Evolutionary conservation across 2,888 invertebrate genomes (phyloP).

Genomic region (Acleris laterana): DNA sequence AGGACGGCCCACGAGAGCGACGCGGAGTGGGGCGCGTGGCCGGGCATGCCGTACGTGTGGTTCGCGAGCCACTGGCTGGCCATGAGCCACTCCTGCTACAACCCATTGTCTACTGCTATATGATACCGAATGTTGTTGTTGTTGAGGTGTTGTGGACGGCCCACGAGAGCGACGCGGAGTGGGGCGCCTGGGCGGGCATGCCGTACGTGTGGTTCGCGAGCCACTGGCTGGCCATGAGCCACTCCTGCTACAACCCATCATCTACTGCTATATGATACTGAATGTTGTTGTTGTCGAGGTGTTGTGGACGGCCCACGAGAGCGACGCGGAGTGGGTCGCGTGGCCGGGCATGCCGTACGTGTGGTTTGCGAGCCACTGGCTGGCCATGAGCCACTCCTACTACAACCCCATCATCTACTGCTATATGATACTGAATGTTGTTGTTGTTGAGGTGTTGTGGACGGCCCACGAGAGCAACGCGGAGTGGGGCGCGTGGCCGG

Average conservation of each 20-base stretch:
- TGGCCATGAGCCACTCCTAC: background rate
- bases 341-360: constrained; percentile 85
- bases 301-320: constrained; percentile 54
- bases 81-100: no score
- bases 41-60: no score
- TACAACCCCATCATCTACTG: background rate
- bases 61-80: no score
- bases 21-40: no score
- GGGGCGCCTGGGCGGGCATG: constrained; percentile 80
- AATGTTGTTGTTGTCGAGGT: background rate
- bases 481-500: constrained; percentile 76
- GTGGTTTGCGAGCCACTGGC: constrained; percentile 87
- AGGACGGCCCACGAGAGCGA: no score
- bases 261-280: constrained; percentile 82
- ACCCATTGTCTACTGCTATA: background rate
- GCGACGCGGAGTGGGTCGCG: constrained; percentile 65
- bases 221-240: constrained; percentile 91
- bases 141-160: no score
- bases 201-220: constrained; percentile 87
- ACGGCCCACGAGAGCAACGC: constrained; percentile 65
- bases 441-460: constrained; percentile 70
- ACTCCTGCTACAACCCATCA: constrained; percentile 90
- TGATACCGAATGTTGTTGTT: background rate
- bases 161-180: no score
- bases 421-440: background rate